phyloP scores from a whole-genome alignment of 2,797 vertebrate genomes.

The Micrastur ruficollis region DNA sequence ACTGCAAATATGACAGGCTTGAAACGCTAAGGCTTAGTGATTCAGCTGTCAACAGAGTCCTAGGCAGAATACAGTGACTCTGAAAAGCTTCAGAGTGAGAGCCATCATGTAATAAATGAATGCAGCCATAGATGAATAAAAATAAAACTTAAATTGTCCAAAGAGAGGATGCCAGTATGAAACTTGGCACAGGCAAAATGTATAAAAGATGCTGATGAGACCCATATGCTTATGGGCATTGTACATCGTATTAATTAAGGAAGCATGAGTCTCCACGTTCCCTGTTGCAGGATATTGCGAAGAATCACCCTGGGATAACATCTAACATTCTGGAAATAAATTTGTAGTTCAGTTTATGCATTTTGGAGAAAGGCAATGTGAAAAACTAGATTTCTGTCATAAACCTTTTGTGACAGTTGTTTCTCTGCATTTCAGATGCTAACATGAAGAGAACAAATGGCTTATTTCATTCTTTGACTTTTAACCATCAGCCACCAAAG shows the following conservation, averaged over 20 bases:
- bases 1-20: background rate
- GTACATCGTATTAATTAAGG: slow-evolving; percentile 51
- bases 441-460: background rate
- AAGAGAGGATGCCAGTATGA: background rate
- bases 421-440: background rate
- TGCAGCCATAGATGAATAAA: background rate
- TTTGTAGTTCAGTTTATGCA: slow-evolving; percentile 15
- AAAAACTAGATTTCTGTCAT: background rate
- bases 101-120: slow-evolving; percentile 41
- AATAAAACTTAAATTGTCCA: slow-evolving; percentile 6
- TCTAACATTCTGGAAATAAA: slow-evolving; percentile 52
- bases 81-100: background rate
- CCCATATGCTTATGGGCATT: background rate
- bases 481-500: background rate
- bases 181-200: slow-evolving; percentile 10
- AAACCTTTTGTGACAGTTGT: background rate
- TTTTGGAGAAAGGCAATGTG: slow-evolving; percentile 1
- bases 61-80: background rate
- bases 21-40: slow-evolving; percentile 9
- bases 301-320: slow-evolving; percentile 58
- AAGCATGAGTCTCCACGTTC: slow-evolving; percentile 3
- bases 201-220: slow-evolving; percentile 32
- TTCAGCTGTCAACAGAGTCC: background rate
- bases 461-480: background rate
- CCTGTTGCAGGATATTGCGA: slow-evolving; percentile 17